Evolutionary conservation across 1,140 invertebrate genomes (phyloP).

Genomic region (Campoletis sonorensis): DNA sequence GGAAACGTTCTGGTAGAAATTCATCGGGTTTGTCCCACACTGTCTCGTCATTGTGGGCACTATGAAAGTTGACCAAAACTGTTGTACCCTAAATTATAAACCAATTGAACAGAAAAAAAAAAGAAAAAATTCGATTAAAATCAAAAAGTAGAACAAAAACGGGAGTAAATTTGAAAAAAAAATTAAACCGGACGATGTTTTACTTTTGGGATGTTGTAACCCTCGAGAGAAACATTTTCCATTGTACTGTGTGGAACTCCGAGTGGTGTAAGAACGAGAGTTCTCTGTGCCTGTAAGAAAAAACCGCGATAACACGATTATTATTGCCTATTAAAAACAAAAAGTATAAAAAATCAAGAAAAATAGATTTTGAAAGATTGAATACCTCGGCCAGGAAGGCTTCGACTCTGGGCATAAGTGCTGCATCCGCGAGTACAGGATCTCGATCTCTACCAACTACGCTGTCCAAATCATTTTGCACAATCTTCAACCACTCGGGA

Average conservation of each 20-base stretch:
- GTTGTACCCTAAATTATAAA: conserved; percentile 79
- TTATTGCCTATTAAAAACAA: not conserved
- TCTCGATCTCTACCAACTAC: conserved; percentile 79
- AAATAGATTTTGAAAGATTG: conserved; percentile 12
- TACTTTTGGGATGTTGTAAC: conserved; percentile 83
- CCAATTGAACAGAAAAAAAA: conserved; percentile 16
- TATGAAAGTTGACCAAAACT: conserved; percentile 82
- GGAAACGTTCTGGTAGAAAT: conserved; percentile 86
- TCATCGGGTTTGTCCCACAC: conserved; percentile 83
- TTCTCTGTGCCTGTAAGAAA: conserved; percentile 80
- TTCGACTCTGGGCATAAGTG: conserved; percentile 66
- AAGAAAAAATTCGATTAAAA: no score
- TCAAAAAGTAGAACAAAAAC: not conserved
- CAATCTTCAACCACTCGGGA: conserved; percentile 80
- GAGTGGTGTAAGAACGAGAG: conserved; percentile 79
- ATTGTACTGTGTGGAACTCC: conserved; percentile 80
- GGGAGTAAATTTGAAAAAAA: no score
- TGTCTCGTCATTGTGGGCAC: conserved; percentile 81
- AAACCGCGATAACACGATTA: conserved; percentile 44
- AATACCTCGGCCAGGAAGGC: conserved; percentile 76
- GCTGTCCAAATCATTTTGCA: conserved; percentile 83
- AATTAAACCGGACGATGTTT: conserved; percentile 22
- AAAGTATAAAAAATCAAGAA: not conserved
- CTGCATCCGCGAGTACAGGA: conserved; percentile 79
- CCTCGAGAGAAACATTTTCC: conserved; percentile 77